A percentile compares a stretch with the other conserved stretches of the same genome.
Evolutionary conservation across 2,888 invertebrate species (phyloP).

Genomic region (Apamea crenata): DNA sequence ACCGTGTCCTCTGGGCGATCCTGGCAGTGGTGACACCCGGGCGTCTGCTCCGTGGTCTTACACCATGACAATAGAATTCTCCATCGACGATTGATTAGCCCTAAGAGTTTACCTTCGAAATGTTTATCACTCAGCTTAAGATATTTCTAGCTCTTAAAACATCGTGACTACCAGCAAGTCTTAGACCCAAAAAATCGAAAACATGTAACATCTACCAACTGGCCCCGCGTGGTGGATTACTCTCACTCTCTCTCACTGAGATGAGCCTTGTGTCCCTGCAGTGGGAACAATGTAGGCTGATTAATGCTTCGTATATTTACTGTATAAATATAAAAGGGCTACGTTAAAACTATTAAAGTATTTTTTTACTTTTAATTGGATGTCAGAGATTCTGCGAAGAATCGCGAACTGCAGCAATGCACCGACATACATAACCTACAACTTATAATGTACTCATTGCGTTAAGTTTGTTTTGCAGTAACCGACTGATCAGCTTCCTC

Average conservation of each 20-base stretch:
- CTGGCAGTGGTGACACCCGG: no score
- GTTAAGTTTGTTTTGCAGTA: slow-evolving; percentile 62
- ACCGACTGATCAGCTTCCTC: slow-evolving; percentile 62
- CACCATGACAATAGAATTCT: not conserved
- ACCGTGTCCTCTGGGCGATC: no score
- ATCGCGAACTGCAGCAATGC: slow-evolving; percentile 48
- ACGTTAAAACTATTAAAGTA: not conserved
- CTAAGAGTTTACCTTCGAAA: not conserved
- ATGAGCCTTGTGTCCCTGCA: no score
- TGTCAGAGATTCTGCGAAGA: slow-evolving; percentile 16
- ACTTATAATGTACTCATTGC: slow-evolving; percentile 52
- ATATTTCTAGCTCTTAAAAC: no score
- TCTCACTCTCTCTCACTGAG: no score
- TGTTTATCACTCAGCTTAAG: no score
- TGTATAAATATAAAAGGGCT: not conserved
- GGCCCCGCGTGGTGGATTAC: no score
- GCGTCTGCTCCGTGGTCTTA: no score
- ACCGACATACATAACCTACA: slow-evolving; percentile 55
- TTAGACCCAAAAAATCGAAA: no score
- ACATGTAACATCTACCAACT: no score
- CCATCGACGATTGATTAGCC: not conserved
- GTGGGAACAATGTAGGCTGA: no score
- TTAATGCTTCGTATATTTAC: not conserved
- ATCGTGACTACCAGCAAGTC: no score
- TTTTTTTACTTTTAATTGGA: not conserved